Percentiles rank a stretch among this genome's conserved stretches.
Conservation (phyloP, 2,797 vertebrate genomes). For the Phrynocephalus guinanensis region DNA sequence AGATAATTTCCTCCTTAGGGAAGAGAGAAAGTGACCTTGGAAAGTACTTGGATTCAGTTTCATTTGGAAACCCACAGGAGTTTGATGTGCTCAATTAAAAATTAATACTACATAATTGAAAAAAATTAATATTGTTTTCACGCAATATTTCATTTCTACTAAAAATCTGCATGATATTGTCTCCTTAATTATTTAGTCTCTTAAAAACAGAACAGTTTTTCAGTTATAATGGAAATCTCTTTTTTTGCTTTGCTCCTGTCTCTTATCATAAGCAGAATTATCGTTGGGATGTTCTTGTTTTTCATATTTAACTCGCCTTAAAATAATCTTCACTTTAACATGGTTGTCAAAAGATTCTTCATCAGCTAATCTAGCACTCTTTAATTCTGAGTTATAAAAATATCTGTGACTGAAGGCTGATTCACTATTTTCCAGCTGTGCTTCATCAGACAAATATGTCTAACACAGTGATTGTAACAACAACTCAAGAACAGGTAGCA, state of each 20-base stretch:
- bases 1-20: neutral
- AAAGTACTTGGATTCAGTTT: slow-evolving; percentile 19
- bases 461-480: slow-evolving; percentile 48
- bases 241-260: slow-evolving; percentile 4
- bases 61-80: slow-evolving; percentile 40
- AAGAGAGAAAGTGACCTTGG: slow-evolving; percentile 22
- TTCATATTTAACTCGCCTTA: slow-evolving; percentile 50
- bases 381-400: slow-evolving; percentile 60
- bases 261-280: slow-evolving; percentile 60
- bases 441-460: slow-evolving; percentile 12
- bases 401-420: slow-evolving; percentile 39
- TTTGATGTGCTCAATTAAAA: slow-evolving; percentile 32
- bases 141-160: slow-evolving; percentile 61
- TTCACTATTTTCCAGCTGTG: slow-evolving; percentile 49
- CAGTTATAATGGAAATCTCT: slow-evolving; percentile 39
- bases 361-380: slow-evolving; percentile 55
- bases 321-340: slow-evolving; percentile 16
- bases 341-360: slow-evolving; percentile 43
- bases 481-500: slow-evolving; percentile 32
- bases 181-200: slow-evolving; percentile 49
- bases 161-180: slow-evolving; percentile 59
- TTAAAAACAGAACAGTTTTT: slow-evolving; percentile 60
- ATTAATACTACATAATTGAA: slow-evolving; percentile 60
- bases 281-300: slow-evolving; percentile 50
- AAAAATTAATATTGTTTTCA: slow-evolving; percentile 52